Base-by-base conservation (phyloP, 2,797 vertebrate genomes). In the Saxicola maurus region DNA sequence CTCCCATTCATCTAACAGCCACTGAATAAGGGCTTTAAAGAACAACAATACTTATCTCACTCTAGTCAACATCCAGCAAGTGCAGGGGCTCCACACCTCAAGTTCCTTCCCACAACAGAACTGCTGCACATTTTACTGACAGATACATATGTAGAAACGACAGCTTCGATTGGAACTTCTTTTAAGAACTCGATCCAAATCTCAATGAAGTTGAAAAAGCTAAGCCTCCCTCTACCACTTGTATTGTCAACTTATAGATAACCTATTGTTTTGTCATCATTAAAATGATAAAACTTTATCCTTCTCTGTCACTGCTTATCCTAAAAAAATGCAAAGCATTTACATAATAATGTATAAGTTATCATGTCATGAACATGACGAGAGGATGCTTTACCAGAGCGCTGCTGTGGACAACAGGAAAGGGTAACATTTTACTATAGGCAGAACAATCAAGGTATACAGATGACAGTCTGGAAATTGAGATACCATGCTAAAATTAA, bases 171-270 rank as follows among this genome's bases (percentile, higher is more conserved):
- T 14, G 71, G 38, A 84, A 79, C 82, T 79, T 62, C 66, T 68
- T 71, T 27, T 11, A 79, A 86, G 49, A 87, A 65, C 27, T 30
- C 74, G 90, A 79, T 87, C 91, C 71, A 82, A 76, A 93, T 89
- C 74, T 86, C 77, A n/a, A 30, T 31, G 42, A 73, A 51, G 60
- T 13, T 75, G 67, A 89, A 60, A 30, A 72, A 43, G 49, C 60
- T 46, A 16, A 0, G 2, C 60, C 79, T 76, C 37, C 57, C 56
- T 86, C 59, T 19, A 10, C 86, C 45, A 33, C 38, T 75, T 83
- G 25, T 43, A 30, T 2, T 86, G 74, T 56, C 60, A 45, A 45
- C 43, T 11, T 21, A 73, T 13, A 71, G 38, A 61, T 17, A 87
- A 86, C 25, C 67, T 74, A 72, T 38, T 86, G 87, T 55, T 89